Evolutionary conservation across 2,797 vertebrate genomes (phyloP), one percentile per base, ranked within the genome.

Genomic region (Nyctalus aviator): DNA sequence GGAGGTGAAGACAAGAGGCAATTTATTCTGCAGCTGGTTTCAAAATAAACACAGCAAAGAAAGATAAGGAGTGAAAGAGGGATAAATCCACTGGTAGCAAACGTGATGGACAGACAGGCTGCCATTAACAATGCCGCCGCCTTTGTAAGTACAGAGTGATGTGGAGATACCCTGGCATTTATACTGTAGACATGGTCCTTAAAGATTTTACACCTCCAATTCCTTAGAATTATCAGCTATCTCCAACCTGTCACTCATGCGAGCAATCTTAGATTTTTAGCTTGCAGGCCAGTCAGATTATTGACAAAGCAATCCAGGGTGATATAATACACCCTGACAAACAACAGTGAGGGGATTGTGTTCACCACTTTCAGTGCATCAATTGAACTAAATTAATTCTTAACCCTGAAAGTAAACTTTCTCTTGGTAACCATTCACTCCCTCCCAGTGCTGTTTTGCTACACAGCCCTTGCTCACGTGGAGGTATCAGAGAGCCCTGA

Each of bases 201-300:
- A 99, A 99, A 99, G 99, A 99, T 99, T 99, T 99, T 99, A 99
- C 98, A 99, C 99, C 99, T 99, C 98, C 99, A 99, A 99, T 99
- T 99, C 99, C 99, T 99, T 99, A 99, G 99, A 99, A 99, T 99
- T 99, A 99, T 99, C 99, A 99, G 98, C 99, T 99, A 99, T 99
- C 99, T 99, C 98, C 98, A 98, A 98, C 97, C 98, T 99, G 99
- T 99, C 99, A 99, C 98, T 99, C 99, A 99, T 98, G 91, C 97
- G 87, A 98, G 99, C 98, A 99, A 99, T 99, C 99, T 98, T 98
- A 99, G 99, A 99, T 99, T 99, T 98, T 98, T 98, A 98, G 98
- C 98, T 98, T 97, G 98, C 98, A 98, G 98, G 97, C 98, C 97
- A 90, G 98, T 98, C 98, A 98, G 98, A 98, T 99, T 99, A 99